Evolutionary conservation across 2,888 invertebrate genomes (phyloP).

Genomic region (Elmis aenea): DNA sequence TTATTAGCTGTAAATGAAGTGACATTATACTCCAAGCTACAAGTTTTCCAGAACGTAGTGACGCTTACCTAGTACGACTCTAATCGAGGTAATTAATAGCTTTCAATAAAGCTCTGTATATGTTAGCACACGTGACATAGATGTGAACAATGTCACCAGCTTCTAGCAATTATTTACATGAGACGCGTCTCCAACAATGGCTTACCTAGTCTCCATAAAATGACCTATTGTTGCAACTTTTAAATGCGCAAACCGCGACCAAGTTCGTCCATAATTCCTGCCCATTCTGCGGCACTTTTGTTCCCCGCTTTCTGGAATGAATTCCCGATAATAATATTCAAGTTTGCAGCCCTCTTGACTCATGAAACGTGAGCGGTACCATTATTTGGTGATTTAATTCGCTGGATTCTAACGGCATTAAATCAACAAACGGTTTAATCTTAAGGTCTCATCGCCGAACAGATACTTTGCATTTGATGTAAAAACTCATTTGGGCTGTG

Average conservation of each 20-base stretch:
- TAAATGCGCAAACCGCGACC: conserved; percentile 22
- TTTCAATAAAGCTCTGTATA: conserved; percentile 22
- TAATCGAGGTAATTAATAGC: conserved; percentile 20
- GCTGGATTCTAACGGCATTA: conserved; percentile 4
- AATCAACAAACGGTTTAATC: conserved; percentile 12
- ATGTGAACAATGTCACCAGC: conserved; percentile 16
- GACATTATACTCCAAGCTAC: too few relatives aligned
- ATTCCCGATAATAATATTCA: conserved; percentile 23
- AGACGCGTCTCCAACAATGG: conserved; percentile 11
- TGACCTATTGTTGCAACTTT: conserved; percentile 29
- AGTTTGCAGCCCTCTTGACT: conserved; percentile 16
- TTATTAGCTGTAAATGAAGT: too few relatives aligned
- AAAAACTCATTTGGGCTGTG: conserved; percentile 9
- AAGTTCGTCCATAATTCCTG: conserved; percentile 27
- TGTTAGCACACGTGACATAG: conserved; percentile 17
- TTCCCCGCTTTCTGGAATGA: conserved; percentile 23
- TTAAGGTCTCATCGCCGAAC: conserved; percentile 3
- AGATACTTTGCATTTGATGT: conserved; percentile 12
- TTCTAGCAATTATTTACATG: conserved; percentile 14
- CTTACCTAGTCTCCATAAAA: conserved; percentile 13
- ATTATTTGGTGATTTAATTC: conserved; percentile 9
- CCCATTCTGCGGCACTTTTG: conserved; percentile 26
- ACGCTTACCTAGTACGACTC: conserved; percentile 8
- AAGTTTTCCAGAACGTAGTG: too few relatives aligned
- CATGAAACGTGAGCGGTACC: conserved; percentile 6